Conservation (phyloP, 2,113 vertebrate species). For the Burhinus oedicnemus region DNA sequence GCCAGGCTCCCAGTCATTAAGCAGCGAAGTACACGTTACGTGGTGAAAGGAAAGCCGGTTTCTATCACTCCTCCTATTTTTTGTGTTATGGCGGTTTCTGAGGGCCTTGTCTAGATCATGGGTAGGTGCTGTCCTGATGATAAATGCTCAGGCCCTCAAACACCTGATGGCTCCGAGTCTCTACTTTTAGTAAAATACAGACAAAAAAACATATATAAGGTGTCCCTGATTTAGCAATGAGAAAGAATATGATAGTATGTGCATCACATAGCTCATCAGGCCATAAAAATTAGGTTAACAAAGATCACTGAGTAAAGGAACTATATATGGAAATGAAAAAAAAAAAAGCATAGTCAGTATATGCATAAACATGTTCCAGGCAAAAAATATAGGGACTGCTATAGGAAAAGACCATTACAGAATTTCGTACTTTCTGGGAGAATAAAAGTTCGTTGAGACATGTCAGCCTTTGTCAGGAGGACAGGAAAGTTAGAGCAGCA, state of each 20-base stretch:
- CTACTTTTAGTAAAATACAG: not conserved
- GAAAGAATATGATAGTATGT: not conserved
- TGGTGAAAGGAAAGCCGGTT: not conserved
- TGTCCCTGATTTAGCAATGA: not conserved
- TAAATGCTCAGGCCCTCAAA: not conserved
- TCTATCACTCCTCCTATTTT: not conserved
- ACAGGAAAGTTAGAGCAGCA: not conserved
- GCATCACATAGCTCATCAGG: not conserved
- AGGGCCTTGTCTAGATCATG: not conserved
- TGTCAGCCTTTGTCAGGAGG: not conserved
- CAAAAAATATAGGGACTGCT: not conserved
- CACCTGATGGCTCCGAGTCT: not conserved
- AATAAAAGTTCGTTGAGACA: not conserved
- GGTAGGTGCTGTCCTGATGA: not conserved
- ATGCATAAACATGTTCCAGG: not conserved
- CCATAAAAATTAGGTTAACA: not conserved
- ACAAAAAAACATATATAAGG: not conserved
- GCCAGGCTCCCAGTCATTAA: not conserved
- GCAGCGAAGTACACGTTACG: accelerated
- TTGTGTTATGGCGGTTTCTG: not conserved
- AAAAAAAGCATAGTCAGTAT: not conserved
- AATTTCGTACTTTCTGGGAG: not conserved
- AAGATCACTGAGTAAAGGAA: not conserved
- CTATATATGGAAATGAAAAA: not conserved
- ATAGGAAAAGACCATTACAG: not conserved